A percentile compares a stretch with the other conserved stretches of the same genome.
These are phyloP conservation scores for Rhizoglyphus robini DNA, from an alignment of 1,140 invertebrate species.

Conservation along the genomic window DNA sequence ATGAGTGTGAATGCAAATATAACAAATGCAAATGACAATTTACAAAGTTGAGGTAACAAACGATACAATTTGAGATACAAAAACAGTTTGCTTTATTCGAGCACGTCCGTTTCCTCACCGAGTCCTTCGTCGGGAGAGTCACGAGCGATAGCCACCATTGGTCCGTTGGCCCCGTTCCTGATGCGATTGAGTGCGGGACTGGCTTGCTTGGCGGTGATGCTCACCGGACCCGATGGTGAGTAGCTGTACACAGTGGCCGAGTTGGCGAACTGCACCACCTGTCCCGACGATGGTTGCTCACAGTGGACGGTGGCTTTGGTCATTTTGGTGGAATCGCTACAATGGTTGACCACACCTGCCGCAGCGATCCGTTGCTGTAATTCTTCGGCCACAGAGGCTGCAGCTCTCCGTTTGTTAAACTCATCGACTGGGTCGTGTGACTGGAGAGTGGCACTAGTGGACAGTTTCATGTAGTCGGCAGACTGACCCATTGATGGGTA, in stretches of 20 bases:
- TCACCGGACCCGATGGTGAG: not conserved
- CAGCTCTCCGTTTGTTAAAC: not conserved
- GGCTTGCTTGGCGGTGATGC: not conserved
- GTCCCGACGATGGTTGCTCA: not conserved
- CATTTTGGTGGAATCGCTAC: not conserved
- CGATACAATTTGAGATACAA: not conserved
- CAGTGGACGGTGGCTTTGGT: not conserved
- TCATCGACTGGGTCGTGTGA: not conserved
- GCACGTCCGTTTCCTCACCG: conserved; percentile 28
- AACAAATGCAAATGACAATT: not conserved
- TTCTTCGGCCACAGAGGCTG: conserved; percentile 9
- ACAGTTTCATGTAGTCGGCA: not conserved
- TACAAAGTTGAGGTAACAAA: not conserved
- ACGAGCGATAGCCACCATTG: conserved; percentile 25
- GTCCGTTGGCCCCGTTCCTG: not conserved
- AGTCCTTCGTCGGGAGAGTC: conserved; percentile 29
- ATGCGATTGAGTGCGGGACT: not conserved
- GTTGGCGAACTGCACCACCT: conserved; percentile 12
- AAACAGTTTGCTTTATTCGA: conserved; percentile 20
- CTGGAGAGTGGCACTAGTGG: not conserved
- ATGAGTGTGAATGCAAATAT: not conserved
- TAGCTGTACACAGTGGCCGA: conserved; percentile 14
- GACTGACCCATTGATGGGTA: not conserved
- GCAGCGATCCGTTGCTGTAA: not conserved
- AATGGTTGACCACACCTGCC: not conserved